These are phyloP conservation scores for Agapornis canus DNA, from an alignment of 2,797 vertebrate genomes.

Conservation along the genomic window DNA sequence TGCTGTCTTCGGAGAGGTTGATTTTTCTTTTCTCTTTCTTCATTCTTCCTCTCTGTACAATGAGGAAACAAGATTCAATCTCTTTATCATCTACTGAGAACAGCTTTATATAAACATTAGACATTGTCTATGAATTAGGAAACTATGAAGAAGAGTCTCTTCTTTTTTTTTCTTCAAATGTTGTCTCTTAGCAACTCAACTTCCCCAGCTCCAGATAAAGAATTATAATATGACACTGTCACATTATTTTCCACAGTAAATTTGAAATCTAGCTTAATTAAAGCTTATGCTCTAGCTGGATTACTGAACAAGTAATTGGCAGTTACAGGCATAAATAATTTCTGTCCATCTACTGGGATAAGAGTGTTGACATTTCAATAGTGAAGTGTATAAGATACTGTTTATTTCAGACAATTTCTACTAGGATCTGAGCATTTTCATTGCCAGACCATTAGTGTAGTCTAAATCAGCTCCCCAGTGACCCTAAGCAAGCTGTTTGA, in stretches of 20 bases:
- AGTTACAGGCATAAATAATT: not conserved
- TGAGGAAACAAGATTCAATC: not conserved
- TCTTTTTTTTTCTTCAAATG: not conserved
- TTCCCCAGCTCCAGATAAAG: not conserved
- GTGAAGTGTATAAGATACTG: not conserved
- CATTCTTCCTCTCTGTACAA: not conserved
- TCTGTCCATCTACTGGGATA: not conserved
- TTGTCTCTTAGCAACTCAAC: slow-evolving; percentile 39
- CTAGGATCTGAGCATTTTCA: not conserved
- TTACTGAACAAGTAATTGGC: not conserved
- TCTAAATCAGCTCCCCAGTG: not conserved
- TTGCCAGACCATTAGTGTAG: not conserved
- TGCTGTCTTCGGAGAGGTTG: not conserved
- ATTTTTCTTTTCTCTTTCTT: accelerated
- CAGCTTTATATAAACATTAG: not conserved
- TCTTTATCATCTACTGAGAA: not conserved
- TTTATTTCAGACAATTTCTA: not conserved
- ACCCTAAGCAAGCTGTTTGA: not conserved
- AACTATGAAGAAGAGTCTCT: not conserved
- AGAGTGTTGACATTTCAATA: not conserved
- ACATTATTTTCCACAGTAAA: not conserved
- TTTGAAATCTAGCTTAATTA: slow-evolving; percentile 37
- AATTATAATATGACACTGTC: not conserved
- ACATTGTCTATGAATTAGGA: not conserved
- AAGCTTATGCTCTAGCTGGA: not conserved